Base-by-base conservation (phyloP, 2,113 vertebrate genomes). In the Oenanthe melanoleuca region DNA sequence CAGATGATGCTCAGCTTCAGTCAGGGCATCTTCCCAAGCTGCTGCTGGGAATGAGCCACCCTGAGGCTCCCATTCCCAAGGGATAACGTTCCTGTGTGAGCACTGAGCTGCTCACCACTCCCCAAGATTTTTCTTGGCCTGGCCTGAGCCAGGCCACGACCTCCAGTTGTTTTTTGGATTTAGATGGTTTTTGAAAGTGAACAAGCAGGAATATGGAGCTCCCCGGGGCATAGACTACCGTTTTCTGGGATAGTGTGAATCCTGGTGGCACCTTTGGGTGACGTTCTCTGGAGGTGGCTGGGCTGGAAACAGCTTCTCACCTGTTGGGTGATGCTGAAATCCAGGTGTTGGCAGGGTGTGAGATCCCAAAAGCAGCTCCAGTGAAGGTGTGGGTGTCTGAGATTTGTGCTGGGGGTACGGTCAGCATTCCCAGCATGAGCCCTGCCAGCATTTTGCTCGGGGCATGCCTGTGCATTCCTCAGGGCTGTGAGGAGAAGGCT, bases 231-330 rank as follows among this genome's bases (percentile, higher is more conserved):
- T 23, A n/a, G 50, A 18, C 5, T 19, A 29, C 13, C 3, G 5
- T 7, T 55, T 70, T 63, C 47, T 42, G 28, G 42, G 55, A 22
- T 8, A 3, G 12, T 8, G 34, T 34, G 83, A 60, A 24, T 61
- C 24, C 75, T 11, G 21, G 8, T 31, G 3, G 75, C 6, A 0
- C 23, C 69, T 63, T 19, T 28, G 44, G 34, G 19, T 44, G 38
- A 16, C 6, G 12, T 24, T 67, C 25, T 74, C 34, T 9, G 61
- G 52, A 49, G 28, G 21, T 34, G 44, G 11, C 60, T 57, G 37
- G n/a, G 45, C 88, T 93, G 77, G 50, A 83, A 80, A n/a, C 1
- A 0, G 5, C 57, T 0, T 0, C 42, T 72, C 5, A 3, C 20
- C 21, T 49, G 10, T 29, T 14, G 12, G 31, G 20, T 26, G 49